Percentiles rank a stretch among this genome's conserved stretches.
Conservation (phyloP, 2,113 vertebrate genomes). For the Sturnus vulgaris region DNA sequence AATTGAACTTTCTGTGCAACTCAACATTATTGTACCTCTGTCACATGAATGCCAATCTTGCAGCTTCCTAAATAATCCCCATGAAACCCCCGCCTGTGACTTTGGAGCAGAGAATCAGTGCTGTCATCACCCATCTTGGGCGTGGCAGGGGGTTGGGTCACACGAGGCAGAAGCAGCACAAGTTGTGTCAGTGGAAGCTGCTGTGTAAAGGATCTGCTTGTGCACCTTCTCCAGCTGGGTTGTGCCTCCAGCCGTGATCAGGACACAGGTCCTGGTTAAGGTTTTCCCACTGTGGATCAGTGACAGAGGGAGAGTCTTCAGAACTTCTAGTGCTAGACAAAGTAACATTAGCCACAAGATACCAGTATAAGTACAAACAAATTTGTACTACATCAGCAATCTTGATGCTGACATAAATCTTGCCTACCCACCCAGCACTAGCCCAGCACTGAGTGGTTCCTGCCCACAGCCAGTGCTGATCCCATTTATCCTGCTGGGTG, state of each 20-base stretch:
- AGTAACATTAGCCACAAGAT: background rate
- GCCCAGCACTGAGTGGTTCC: background rate
- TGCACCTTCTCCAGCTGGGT: rapidly evolving
- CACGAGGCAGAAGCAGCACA: background rate
- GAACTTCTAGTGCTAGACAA: background rate
- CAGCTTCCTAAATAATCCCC: background rate
- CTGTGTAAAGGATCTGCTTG: background rate
- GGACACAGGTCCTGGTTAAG: background rate
- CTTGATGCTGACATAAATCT: background rate
- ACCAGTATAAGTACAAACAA: background rate
- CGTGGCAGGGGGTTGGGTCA: background rate
- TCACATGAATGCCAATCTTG: background rate
- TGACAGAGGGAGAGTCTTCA: background rate
- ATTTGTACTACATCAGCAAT: background rate
- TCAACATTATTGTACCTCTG: background rate
- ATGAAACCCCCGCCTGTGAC: rapidly evolving
- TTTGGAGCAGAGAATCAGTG: background rate
- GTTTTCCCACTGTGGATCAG: background rate
- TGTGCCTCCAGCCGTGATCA: background rate
- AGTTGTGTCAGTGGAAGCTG: background rate
- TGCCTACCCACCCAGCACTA: background rate
- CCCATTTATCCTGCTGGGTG: background rate
- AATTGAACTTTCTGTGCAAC: conserved; percentile 13
- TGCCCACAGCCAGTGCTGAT: background rate
- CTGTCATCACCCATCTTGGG: background rate